These are phyloP conservation scores for Pica pica DNA, from an alignment of 2,113 vertebrate genomes.

Conservation along the genomic window DNA sequence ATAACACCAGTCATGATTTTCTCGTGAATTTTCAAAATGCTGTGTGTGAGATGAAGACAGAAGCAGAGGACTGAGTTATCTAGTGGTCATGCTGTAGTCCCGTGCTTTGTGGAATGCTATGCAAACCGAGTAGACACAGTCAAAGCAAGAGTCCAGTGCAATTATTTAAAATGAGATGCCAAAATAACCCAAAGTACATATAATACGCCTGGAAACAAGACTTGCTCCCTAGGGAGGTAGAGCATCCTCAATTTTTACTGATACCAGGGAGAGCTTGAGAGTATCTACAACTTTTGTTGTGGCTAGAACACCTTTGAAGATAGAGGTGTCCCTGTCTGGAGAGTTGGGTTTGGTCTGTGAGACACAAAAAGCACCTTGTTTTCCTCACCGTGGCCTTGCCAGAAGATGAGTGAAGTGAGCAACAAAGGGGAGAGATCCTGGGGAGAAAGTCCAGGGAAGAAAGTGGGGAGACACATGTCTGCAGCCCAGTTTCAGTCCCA, in stretches of 20 bases:
- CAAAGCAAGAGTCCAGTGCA: background rate
- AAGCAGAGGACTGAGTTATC: background rate
- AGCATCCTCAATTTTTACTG: background rate
- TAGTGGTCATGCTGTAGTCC: background rate
- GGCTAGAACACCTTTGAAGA: background rate
- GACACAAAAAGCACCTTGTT: background rate
- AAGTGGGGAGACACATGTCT: background rate
- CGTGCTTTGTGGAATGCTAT: rapidly evolving
- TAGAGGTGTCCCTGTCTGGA: background rate
- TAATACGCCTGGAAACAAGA: background rate
- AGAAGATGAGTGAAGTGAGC: background rate
- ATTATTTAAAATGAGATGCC: background rate
- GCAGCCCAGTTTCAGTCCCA: background rate
- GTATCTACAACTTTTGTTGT: background rate
- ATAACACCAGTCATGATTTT: background rate
- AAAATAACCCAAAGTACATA: background rate
- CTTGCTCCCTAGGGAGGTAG: rapidly evolving
- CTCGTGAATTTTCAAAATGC: background rate
- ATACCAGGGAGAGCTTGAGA: background rate
- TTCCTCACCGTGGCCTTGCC: background rate
- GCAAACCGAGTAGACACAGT: rapidly evolving
- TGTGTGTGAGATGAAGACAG: background rate
- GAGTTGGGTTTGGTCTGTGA: background rate
- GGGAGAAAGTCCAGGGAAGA: background rate
- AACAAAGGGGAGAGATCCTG: too few relatives aligned